Base-by-base conservation (phyloP, 1,140 invertebrate genomes). In the Pseudomyrmex sp. region DNA sequence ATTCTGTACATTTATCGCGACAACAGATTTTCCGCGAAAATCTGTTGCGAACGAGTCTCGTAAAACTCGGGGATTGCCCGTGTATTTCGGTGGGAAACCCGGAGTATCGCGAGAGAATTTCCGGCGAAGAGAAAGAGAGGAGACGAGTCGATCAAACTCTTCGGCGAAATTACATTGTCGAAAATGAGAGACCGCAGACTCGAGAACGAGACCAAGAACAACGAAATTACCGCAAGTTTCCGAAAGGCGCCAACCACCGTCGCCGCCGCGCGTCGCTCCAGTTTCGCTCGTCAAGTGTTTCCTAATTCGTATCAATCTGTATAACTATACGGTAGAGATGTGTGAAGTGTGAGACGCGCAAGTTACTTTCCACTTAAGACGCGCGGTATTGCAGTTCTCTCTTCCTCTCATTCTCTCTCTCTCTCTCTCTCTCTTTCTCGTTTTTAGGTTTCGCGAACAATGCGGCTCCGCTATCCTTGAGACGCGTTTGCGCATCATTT, bases 251-350 rank as follows among this genome's bases (percentile, higher is more conserved):
- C 48, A 69, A 35, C 35, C 35, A 35, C 35, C 35, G 35, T 35
- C 35, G 26, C 3, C 26, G 35, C 26, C 26, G 35, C 35, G 35
- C 26, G 63, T 18, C 35, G 50, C 46, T 63, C 58, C 54, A 65
- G 35, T 61, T 59, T 85, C 59, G 35, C 35, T 61, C 44, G 44
- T 66, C 72, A 62, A 70, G 35, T 59, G 59, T 44, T 65, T 87
- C 52, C 68, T 87, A 85, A 87, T 76, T 87, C 68, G 8, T 72
- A 85, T 87, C 86, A 87, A 87, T 87, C 86, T 74, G 48, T 65
- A 85, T 87, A 75, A 87, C 59, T 61, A 66, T 62, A 69, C 44
- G 56, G 61, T 48, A 59, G n/a, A 18, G 18, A 70, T 18, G 26
- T 52, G n/a, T 44, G 15, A 15, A 13, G 35, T 35, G 46, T 23